Percentiles rank a stretch among this genome's conserved stretches.
phyloP scores from a whole-genome alignment of 2,888 invertebrate genomes.

The Diaprepes abbreviatus region DNA sequence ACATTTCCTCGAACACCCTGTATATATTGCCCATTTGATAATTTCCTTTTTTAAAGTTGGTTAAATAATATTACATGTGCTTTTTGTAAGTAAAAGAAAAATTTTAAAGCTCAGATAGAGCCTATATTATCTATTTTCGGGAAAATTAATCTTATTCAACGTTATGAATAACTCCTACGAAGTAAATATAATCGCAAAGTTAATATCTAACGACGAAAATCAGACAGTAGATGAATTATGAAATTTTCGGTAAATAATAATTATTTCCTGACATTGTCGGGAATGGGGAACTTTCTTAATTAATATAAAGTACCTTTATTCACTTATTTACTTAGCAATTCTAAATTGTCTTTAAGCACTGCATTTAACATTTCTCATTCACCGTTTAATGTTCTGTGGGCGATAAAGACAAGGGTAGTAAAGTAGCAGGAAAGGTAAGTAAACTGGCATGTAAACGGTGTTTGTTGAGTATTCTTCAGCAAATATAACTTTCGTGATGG shows the following conservation, averaged over 20 bases:
- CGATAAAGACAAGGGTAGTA: constrained; percentile 10
- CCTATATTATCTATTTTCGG: not conserved
- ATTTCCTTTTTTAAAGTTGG: too few relatives aligned
- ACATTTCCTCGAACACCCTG: too few relatives aligned
- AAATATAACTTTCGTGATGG: constrained; percentile 14
- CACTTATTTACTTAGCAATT: constrained; percentile 57
- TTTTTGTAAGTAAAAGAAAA: too few relatives aligned
- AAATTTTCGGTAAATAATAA: constrained; percentile 47
- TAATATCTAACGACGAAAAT: constrained; percentile 33
- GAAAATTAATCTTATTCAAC: constrained; percentile 16
- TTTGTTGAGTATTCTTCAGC: constrained; percentile 10
- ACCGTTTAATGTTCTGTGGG: constrained; percentile 28
- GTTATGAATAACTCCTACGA: not conserved
- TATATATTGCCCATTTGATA: too few relatives aligned
- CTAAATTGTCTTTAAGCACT: constrained; percentile 54
- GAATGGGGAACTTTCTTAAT: constrained; percentile 55
- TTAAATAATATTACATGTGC: too few relatives aligned
- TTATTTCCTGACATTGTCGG: constrained; percentile 43
- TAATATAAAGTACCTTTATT: constrained; percentile 59
- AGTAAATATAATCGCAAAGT: constrained; percentile 26
- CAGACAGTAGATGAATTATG: constrained; percentile 43
- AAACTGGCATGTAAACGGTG: constrained; percentile 15
- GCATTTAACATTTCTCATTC: constrained; percentile 55
- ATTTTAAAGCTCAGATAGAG: not conserved
- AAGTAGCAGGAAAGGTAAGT: constrained; percentile 18